Base-by-base conservation (phyloP, 2,113 vertebrate species). In the Paracanthobrama guichenoti region DNA sequence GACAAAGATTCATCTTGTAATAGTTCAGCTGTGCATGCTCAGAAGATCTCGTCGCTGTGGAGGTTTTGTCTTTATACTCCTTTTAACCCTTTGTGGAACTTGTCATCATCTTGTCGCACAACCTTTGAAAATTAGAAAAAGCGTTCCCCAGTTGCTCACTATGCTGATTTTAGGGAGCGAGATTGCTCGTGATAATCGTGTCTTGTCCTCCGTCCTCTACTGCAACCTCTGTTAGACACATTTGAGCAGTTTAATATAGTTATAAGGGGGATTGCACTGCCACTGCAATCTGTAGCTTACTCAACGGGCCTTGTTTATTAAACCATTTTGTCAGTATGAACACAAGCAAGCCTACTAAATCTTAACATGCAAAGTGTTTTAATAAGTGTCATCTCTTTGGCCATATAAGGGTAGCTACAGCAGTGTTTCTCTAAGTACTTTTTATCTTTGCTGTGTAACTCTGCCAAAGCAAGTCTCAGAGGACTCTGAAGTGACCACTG, bases 1-100 rank as follows among this genome's bases (percentile, higher is more conserved):
- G 35, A 81, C 35, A 46, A 26, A 10, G 20, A 75, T 42, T 85
- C 42, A 71, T 75, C 81, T 82, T 87, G 72, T 88, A 64, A 67
- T 28, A 83, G 69, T 76, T 86, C 89, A 89, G 91, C 66, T 80
- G 87, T 89, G 93, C 92, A 92, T 93, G 91, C 81, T 88, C 76
- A 48, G 82, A 88, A 85, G 81, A 88, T 74, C 86, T 82, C 66
- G 48, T 69, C 79, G 88, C 84, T 88, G 86, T 92, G 87, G 82
- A 89, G 85, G 77, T 88, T 50, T 35, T 48, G 64, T 83, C 77
- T 69, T 69, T 62, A 76, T 67, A 46, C 76, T 81, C 64, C 77
- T 79, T 88, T 83, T 31, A 76, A 72, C 60, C 50, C 31, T 81
- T 39, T 72, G 64, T 81, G 73, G 80, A 75, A 77, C 66, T 62